A percentile compares a stretch with the other conserved stretches of the same genome.
Evolutionary conservation across 2,888 invertebrate species (phyloP).

Genomic region (Caenorhabditis drosophilae): DNA sequence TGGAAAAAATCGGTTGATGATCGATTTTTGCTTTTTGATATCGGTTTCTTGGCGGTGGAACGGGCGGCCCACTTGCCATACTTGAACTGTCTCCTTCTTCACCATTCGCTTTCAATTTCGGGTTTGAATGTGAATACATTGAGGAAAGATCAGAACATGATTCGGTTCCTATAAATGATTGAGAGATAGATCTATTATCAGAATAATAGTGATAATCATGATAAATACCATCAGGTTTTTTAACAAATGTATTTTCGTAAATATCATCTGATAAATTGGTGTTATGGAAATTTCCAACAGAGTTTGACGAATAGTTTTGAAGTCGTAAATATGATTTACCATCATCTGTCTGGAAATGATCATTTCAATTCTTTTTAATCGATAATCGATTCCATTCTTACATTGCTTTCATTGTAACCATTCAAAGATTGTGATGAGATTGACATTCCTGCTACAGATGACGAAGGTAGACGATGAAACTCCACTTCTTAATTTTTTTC

Average conservation of each 20-base stretch:
- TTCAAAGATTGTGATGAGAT: conserved; percentile 20
- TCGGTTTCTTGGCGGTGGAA: conserved; percentile 22
- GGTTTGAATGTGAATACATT: conserved; percentile 19
- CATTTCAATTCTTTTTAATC: not conserved
- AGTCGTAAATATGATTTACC: not conserved
- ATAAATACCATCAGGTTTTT: not conserved
- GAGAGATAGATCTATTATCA: not conserved
- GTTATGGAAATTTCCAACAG: no score
- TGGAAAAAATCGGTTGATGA: not conserved
- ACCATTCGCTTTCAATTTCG: no score
- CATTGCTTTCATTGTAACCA: not conserved
- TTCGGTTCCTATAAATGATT: conserved; percentile 1
- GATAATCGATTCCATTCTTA: not conserved
- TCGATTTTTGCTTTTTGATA: not conserved
- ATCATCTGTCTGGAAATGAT: not conserved
- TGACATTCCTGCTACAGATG: conserved; percentile 22
- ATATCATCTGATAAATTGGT: not conserved
- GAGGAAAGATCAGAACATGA: conserved; percentile 30
- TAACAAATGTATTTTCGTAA: not conserved
- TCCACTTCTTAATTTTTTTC: no score
- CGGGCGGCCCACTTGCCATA: conserved; percentile 17
- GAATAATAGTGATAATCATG: not conserved
- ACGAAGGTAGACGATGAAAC: conserved; percentile 8
- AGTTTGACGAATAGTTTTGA: not conserved
- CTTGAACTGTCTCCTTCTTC: conserved; percentile 27